Percentiles rank a stretch among this genome's conserved stretches.
These are phyloP conservation scores for Orchestia grillus DNA, from an alignment of 1,140 invertebrate genomes.

Conservation along the genomic window DNA sequence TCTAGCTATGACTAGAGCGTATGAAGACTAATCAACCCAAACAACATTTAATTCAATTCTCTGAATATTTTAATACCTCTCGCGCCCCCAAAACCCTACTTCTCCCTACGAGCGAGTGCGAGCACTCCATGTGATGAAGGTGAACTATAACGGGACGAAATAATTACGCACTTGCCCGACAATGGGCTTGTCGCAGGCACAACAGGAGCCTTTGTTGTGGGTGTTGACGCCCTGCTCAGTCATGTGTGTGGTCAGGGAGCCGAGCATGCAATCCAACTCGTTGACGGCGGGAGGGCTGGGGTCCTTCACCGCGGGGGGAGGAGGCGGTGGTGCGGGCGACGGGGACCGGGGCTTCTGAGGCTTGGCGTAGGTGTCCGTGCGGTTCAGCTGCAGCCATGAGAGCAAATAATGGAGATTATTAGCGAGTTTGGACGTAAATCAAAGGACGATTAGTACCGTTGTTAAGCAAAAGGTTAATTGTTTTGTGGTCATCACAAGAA, in stretches of 20 bases:
- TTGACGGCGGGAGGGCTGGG: constrained; percentile 71
- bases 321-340: constrained; percentile 72
- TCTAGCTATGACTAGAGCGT: too few species aligned
- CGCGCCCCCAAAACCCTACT: too few species aligned
- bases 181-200: constrained; percentile 97
- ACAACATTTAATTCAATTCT: too few species aligned
- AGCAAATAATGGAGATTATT: constrained; percentile 42
- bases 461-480: too few species aligned
- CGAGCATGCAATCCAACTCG: constrained; percentile 93
- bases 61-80: too few species aligned
- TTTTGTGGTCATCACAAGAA: too few species aligned
- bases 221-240: constrained; percentile 97
- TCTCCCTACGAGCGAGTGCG: too few species aligned
- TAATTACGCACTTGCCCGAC: constrained; percentile 86
- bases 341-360: constrained; percentile 76
- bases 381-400: constrained; percentile 69
- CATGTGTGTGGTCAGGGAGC: constrained; percentile 91
- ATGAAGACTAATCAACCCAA: too few species aligned
- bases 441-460: too few species aligned
- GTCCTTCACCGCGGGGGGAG: constrained; percentile 66
- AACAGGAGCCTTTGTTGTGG: constrained; percentile 98
- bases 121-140: too few species aligned
- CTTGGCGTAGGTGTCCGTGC: constrained; percentile 74
- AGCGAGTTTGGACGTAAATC: too few species aligned
- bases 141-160: too few species aligned